Percentiles rank a stretch among this genome's conserved stretches.
phyloP scores from a whole-genome alignment of 2,113 vertebrate genomes.

The Xiphophorus maculatus region DNA sequence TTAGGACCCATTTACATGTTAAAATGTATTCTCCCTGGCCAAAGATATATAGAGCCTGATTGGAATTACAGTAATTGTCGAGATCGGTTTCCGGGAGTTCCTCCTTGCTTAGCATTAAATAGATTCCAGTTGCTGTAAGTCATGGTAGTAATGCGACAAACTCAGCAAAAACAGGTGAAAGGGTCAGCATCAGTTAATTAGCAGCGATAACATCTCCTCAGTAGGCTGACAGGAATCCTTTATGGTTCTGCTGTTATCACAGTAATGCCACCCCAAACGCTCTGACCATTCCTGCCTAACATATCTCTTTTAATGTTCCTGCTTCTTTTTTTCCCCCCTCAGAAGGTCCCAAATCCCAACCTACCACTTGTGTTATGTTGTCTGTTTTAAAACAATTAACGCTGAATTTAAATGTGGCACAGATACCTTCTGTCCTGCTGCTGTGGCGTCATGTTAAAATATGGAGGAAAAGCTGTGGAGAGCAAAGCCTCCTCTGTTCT shows the following conservation, averaged over 20 bases:
- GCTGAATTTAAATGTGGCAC: slow-evolving; percentile 23
- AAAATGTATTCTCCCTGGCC: slow-evolving; percentile 28
- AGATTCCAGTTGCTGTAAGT: slow-evolving; percentile 18
- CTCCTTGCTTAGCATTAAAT: slow-evolving; percentile 12
- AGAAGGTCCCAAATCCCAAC: slow-evolving; percentile 15
- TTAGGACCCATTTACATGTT: slow-evolving; percentile 41
- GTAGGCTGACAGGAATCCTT: slow-evolving; percentile 37
- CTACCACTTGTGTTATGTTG: slow-evolving; percentile 1
- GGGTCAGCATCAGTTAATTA: slow-evolving; percentile 24
- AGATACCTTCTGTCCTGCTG: slow-evolving; percentile 20
- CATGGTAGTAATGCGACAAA: slow-evolving; percentile 27
- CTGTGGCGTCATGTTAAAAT: slow-evolving; percentile 23
- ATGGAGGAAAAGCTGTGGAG: slow-evolving; percentile 16
- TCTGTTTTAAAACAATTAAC: slow-evolving; percentile 54
- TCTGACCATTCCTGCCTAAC: not conserved
- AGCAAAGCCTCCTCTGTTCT: slow-evolving; percentile 2
- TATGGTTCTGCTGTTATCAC: slow-evolving; percentile 37
- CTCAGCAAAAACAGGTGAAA: slow-evolving; percentile 31
- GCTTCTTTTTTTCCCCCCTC: not conserved
- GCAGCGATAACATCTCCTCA: slow-evolving; percentile 18
- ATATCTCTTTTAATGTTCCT: slow-evolving; percentile 16
- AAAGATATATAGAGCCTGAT: slow-evolving; percentile 26
- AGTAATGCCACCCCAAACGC: not conserved
- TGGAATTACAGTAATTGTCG: slow-evolving; percentile 11
- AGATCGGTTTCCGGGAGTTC: not conserved